Conservation (phyloP, 2,797 vertebrate species). For the Poeciliopsis infans region DNA sequence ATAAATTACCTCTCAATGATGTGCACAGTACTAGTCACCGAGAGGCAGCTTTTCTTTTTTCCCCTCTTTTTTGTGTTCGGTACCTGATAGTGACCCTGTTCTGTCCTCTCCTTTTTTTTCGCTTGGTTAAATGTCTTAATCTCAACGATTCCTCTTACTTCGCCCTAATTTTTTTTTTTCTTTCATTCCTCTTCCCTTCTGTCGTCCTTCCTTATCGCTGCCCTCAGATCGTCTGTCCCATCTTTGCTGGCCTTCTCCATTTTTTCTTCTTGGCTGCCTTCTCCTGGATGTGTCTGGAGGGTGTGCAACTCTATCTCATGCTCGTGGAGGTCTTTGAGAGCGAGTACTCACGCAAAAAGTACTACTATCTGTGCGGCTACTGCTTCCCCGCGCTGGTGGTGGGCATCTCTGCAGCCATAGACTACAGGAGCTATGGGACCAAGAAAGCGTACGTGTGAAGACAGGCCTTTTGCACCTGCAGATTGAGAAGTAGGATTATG, state of each 20-base stretch:
- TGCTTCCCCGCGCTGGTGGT: slow-evolving; percentile 94
- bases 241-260: slow-evolving; percentile 93
- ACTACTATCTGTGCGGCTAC: slow-evolving; percentile 94
- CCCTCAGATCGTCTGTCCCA: slow-evolving; percentile 90
- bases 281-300: slow-evolving; percentile 96
- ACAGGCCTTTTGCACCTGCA: slow-evolving; percentile 77
- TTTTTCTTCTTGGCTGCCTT: slow-evolving; percentile 98
- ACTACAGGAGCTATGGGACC: slow-evolving; percentile 96
- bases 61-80: slow-evolving; percentile 25
- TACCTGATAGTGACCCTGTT: slow-evolving; percentile 38
- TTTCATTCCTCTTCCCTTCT: slow-evolving; percentile 12
- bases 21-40: slow-evolving; percentile 39
- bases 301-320: slow-evolving; percentile 95
- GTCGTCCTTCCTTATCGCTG: slow-evolving; percentile 17
- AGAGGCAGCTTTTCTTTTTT: slow-evolving; percentile 46
- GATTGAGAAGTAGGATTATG: slow-evolving; percentile 76
- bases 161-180: slow-evolving; percentile 29
- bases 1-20: slow-evolving; percentile 55
- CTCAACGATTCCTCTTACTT: slow-evolving; percentile 32
- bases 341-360: slow-evolving; percentile 92
- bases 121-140: slow-evolving; percentile 31
- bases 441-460: slow-evolving; percentile 91
- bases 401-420: slow-evolving; percentile 91
- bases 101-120: slow-evolving; percentile 38
- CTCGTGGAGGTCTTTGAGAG: slow-evolving; percentile 95